These are phyloP conservation scores for Manis pentadactyla DNA, from an alignment of 2,797 vertebrate genomes.

Conservation along the genomic window DNA sequence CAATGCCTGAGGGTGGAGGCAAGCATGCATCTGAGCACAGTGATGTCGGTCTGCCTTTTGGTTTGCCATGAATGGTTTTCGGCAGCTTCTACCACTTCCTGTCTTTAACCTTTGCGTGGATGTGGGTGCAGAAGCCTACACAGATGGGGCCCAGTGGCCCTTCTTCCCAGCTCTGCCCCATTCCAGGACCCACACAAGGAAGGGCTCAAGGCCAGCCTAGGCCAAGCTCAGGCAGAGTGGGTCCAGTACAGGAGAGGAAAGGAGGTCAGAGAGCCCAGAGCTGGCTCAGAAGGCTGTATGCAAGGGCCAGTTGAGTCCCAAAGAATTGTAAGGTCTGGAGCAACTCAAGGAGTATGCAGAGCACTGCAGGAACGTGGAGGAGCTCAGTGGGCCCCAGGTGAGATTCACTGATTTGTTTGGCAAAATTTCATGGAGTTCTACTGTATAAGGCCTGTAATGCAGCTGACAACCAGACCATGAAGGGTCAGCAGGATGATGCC, in stretches of 20 bases:
- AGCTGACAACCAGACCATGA: accelerated
- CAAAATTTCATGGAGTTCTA: background rate
- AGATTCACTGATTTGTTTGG: background rate
- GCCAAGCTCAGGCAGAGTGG: background rate
- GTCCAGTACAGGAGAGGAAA: background rate
- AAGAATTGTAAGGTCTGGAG: background rate
- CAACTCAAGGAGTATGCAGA: no score
- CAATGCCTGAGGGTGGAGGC: background rate
- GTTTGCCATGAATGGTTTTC: background rate
- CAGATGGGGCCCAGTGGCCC: background rate
- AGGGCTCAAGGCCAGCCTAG: background rate
- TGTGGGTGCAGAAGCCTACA: accelerated
- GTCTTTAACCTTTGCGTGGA: background rate
- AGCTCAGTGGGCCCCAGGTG: accelerated
- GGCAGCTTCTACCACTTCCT: background rate
- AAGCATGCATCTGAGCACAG: accelerated
- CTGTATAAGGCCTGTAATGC: accelerated
- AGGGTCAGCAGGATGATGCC: accelerated
- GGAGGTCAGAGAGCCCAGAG: background rate
- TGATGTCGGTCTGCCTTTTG: accelerated
- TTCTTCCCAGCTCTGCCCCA: background rate
- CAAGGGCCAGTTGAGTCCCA: background rate
- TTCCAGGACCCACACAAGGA: background rate
- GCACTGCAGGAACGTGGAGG: background rate
- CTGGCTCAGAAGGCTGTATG: background rate